Conservation (phyloP, 2,113 vertebrate genomes). For the Neofelis nebulosa region DNA sequence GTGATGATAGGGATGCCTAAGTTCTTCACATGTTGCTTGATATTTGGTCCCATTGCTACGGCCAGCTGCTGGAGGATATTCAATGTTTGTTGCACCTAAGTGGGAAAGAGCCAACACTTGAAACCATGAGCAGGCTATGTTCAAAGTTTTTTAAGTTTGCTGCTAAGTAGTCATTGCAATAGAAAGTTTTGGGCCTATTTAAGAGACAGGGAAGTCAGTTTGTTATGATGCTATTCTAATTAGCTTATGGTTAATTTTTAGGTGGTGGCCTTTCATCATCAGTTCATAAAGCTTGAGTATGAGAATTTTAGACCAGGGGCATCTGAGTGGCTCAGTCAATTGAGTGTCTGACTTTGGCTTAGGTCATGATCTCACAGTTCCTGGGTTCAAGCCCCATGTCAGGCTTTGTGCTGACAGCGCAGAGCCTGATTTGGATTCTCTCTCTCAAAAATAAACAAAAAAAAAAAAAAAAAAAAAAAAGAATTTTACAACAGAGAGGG, state of each 20-base stretch:
- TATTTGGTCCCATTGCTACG: constrained; percentile 93
- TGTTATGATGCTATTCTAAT: not conserved
- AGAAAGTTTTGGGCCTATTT: not conserved
- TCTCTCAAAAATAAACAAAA: too few relatives aligned
- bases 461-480: too few relatives aligned
- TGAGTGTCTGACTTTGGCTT: too few relatives aligned
- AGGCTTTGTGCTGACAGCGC: too few relatives aligned
- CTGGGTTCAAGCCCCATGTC: too few relatives aligned
- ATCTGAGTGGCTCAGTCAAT: too few relatives aligned
- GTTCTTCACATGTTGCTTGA: constrained; percentile 95
- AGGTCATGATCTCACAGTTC: too few relatives aligned
- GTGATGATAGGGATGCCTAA: constrained; percentile 94
- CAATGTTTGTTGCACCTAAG: constrained; percentile 96
- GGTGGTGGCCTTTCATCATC: not conserved
- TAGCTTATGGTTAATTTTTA: constrained; percentile 18
- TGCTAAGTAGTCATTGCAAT: not conserved
- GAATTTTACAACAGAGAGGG: too few relatives aligned
- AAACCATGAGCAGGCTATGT: not conserved
- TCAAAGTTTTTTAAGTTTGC: not conserved
- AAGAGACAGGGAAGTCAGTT: not conserved
- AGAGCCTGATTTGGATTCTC: too few relatives aligned
- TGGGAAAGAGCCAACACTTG: not conserved
- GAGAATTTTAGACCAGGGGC: not conserved
- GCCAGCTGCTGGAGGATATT: constrained; percentile 95
- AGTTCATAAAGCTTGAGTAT: not conserved